Conservation (phyloP, 1,140 invertebrate species). For the Zaprionus kolodkinae region DNA sequence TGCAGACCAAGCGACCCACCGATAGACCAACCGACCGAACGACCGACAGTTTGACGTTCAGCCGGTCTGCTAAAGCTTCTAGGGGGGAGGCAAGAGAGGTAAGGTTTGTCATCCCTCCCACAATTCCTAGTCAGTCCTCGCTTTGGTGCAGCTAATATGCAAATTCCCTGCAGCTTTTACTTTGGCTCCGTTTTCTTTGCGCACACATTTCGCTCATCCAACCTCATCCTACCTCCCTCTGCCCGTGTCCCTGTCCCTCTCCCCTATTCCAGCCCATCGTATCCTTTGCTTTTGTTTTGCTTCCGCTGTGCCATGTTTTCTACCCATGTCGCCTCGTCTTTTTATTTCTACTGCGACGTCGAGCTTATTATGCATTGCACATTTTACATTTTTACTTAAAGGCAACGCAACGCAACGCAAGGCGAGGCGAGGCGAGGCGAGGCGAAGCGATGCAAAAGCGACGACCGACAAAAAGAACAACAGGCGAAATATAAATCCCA, state of each 20-base stretch:
- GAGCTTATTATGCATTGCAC: slow-evolving; percentile 81
- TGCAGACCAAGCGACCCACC: slow-evolving; percentile 45
- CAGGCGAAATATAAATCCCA: not conserved
- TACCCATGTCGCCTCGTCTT: slow-evolving; percentile 48
- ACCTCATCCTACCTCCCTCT: not conserved
- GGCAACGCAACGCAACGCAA: not conserved
- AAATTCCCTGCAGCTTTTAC: slow-evolving; percentile 78
- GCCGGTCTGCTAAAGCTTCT: not conserved
- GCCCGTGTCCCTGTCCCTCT: slow-evolving; percentile 7
- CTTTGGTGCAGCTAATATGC: slow-evolving; percentile 72
- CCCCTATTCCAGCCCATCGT: slow-evolving; percentile 35
- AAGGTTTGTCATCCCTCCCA: not conserved
- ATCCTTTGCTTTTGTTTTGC: slow-evolving; percentile 75
- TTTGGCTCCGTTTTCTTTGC: slow-evolving; percentile 63
- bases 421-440: slow-evolving; percentile 1
- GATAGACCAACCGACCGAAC: slow-evolving; percentile 45
- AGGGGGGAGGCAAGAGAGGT: not conserved
- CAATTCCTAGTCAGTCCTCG: slow-evolving; percentile 7
- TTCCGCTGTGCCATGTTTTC: slow-evolving; percentile 75
- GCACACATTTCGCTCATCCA: slow-evolving; percentile 22
- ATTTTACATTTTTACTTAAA: slow-evolving; percentile 78
- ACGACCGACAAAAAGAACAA: slow-evolving; percentile 6
- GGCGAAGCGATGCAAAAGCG: slow-evolving; percentile 3
- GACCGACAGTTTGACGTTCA: slow-evolving; percentile 49
- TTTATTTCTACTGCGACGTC: slow-evolving; percentile 36